These are phyloP conservation scores for Cossypha heuglini DNA, from an alignment of 2,797 vertebrate genomes.

Conservation along the genomic window DNA sequence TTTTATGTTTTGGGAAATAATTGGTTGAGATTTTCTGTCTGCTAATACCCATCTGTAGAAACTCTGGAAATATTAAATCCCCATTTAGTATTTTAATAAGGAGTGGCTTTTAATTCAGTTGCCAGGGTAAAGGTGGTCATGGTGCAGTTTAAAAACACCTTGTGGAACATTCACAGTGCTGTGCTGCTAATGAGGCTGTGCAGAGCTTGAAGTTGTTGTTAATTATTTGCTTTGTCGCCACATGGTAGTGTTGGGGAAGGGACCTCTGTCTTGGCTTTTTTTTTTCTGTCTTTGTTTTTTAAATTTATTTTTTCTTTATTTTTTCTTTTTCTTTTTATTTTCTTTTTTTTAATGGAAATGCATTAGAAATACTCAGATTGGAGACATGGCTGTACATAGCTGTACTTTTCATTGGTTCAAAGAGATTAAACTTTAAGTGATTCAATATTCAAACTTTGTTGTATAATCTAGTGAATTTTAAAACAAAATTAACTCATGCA, in stretches of 20 bases:
- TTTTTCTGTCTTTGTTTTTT: not conserved
- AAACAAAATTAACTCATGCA: not conserved
- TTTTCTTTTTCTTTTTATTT: not conserved
- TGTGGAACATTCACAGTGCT: not conserved
- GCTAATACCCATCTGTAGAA: not conserved
- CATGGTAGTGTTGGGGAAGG: not conserved
- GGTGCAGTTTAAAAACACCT: not conserved
- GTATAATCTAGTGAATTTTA: not conserved
- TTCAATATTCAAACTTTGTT: not conserved
- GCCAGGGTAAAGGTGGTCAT: not conserved
- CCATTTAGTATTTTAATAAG: not conserved
- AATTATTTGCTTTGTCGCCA: not conserved
- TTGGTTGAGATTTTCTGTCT: not conserved
- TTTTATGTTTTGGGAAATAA: not conserved
- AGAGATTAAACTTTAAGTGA: not conserved
- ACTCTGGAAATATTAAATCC: not conserved
- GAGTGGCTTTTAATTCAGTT: not conserved
- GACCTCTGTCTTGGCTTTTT: not conserved
- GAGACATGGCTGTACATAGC: not conserved
- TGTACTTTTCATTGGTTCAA: not conserved
- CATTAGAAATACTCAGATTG: not conserved
- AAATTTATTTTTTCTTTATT: not conserved
- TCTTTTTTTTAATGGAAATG: not conserved
- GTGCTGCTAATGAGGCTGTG: not conserved
- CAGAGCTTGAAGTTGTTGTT: not conserved